phyloP scores from a whole-genome alignment of 2,797 vertebrate species.

The Molossus alvarezi region DNA sequence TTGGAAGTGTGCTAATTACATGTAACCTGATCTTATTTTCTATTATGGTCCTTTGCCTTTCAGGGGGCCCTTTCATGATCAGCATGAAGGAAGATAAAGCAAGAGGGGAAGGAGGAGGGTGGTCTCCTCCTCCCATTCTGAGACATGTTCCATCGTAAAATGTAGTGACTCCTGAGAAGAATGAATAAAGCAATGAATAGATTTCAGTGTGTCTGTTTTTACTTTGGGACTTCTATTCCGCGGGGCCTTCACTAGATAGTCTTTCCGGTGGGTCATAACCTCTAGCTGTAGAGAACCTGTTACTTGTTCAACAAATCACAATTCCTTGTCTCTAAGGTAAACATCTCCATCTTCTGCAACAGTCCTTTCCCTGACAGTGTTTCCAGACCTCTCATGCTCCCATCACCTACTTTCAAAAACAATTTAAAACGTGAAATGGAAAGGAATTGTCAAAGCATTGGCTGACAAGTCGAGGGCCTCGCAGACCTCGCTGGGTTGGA shows the following conservation, averaged over 20 bases:
- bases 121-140: rapidly evolving
- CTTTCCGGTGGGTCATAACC: not conserved
- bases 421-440: not conserved
- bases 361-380: not conserved
- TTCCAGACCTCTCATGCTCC: not conserved
- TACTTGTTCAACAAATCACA: not conserved
- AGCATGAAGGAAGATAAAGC: conserved; percentile 62
- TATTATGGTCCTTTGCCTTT: conserved; percentile 59
- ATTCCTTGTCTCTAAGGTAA: not conserved
- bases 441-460: not conserved
- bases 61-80: conserved; percentile 75
- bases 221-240: not conserved
- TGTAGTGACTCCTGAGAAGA: not conserved
- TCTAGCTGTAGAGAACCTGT: not conserved
- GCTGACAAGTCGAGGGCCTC: not conserved
- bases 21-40: not conserved
- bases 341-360: not conserved
- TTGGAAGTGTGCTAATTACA: not conserved
- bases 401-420: not conserved
- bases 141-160: not conserved
- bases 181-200: conserved; percentile 80
- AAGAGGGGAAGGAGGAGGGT: not conserved
- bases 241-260: not conserved
- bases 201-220: conserved; percentile 10
- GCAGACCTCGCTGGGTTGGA: not conserved